Conservation (phyloP, 2,888 invertebrate species). For the Eumerus sabulonum region DNA sequence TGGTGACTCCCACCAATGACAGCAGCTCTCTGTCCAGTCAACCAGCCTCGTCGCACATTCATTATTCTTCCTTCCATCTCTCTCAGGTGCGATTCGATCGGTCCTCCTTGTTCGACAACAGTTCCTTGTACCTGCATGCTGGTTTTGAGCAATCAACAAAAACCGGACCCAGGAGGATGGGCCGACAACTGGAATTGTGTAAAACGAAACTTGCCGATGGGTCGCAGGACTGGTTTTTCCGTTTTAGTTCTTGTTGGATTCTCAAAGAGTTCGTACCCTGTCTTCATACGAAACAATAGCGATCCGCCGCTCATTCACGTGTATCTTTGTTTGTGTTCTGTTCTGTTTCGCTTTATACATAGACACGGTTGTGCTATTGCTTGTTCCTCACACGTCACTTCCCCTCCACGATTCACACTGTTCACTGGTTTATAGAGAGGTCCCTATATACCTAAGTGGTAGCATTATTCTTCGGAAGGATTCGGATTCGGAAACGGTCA, state of each 20-base stretch:
- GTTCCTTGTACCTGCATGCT: conserved; percentile 37
- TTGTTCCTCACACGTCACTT: conserved; percentile 22
- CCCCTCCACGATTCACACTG: conserved; percentile 2
- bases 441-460: too few species aligned
- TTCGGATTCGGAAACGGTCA: conserved; percentile 37
- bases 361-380: conserved; percentile 50
- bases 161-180: conserved; percentile 61
- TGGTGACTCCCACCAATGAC: conserved; percentile 39
- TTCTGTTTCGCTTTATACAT: not conserved
- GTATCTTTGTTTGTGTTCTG: conserved; percentile 48
- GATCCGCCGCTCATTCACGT: conserved; percentile 48
- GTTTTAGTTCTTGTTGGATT: conserved; percentile 79
- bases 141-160: conserved; percentile 7
- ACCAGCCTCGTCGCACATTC: conserved; percentile 21
- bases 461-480: conserved; percentile 3
- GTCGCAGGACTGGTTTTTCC: conserved; percentile 78
- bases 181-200: conserved; percentile 73
- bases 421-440: conserved; percentile 8
- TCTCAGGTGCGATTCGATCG: conserved; percentile 3
- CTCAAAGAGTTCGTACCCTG: conserved; percentile 76
- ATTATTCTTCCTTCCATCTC: not conserved
- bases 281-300: conserved; percentile 48
- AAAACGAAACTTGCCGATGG: conserved; percentile 70
- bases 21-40: conserved; percentile 13
- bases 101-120: conserved; percentile 26